Evolutionary conservation across 2,888 invertebrate genomes (phyloP).

Genomic region (Rapana venosa): DNA sequence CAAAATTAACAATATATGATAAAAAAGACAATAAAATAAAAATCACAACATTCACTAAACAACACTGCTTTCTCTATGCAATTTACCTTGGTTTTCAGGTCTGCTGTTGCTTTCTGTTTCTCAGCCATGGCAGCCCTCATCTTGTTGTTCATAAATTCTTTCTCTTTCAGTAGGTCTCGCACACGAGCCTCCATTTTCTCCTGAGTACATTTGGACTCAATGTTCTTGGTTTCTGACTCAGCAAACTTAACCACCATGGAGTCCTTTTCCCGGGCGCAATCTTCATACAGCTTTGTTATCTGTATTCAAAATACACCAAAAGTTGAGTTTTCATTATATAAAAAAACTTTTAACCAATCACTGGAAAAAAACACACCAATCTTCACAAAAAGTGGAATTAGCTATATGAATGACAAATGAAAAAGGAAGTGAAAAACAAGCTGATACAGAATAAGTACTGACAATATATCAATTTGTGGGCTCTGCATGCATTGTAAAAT

Average conservation of each 20-base stretch:
- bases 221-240: constrained; percentile 76
- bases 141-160: constrained; percentile 65
- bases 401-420: too few species aligned
- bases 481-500: too few species aligned
- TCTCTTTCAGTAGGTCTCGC: constrained; percentile 71
- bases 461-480: too few species aligned
- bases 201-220: constrained; percentile 68
- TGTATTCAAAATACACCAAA: constrained; percentile 47
- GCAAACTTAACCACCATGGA: constrained; percentile 77
- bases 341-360: too few species aligned
- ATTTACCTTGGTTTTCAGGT: constrained; percentile 70
- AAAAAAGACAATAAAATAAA: too few species aligned
- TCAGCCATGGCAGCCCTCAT: constrained; percentile 71
- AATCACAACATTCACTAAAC: neutral
- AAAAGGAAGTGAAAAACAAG: too few species aligned
- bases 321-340: too few species aligned
- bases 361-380: too few species aligned
- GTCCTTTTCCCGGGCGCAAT: constrained; percentile 74
- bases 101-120: constrained; percentile 64
- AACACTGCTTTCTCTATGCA: neutral
- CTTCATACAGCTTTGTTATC: constrained; percentile 73
- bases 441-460: too few species aligned
- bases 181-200: constrained; percentile 70
- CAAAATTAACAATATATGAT: too few species aligned
- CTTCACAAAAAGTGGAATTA: too few species aligned